A percentile compares a stretch with the other conserved stretches of the same genome.
phyloP scores from a whole-genome alignment of 64 coral and sea anemone species.

The Acropora yongei region DNA sequence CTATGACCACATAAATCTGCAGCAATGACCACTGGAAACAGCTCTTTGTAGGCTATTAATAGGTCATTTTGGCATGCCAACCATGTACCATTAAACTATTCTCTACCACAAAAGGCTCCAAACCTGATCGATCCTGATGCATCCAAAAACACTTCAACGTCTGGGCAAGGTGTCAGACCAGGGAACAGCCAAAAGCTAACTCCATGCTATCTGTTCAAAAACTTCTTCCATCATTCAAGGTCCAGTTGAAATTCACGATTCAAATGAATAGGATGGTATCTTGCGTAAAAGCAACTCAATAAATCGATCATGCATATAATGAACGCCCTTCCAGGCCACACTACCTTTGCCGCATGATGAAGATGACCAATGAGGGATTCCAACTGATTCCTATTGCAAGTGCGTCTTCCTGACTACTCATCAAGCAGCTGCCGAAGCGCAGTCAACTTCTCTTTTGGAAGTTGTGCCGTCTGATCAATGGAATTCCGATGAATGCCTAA shows the following conservation, averaged over 20 bases:
- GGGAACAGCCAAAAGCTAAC: slow-evolving; percentile 30
- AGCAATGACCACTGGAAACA: slow-evolving; percentile 18
- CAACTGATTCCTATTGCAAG: no score
- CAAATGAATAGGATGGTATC: no score
- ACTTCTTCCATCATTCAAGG: neutral
- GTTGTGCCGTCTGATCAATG: neutral
- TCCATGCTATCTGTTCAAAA: neutral
- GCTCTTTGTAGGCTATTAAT: slow-evolving; percentile 54
- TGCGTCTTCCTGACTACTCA: neutral
- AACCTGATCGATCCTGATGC: slow-evolving; percentile 1
- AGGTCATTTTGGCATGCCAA: neutral
- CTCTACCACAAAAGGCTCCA: slow-evolving; percentile 6
- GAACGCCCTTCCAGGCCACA: neutral
- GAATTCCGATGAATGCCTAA: slow-evolving; percentile 30
- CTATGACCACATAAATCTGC: neutral
- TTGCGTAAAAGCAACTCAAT: no score
- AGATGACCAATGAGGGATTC: slow-evolving; percentile 27
- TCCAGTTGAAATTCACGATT: neutral
- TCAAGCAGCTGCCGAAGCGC: neutral
- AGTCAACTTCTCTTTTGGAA: slow-evolving; percentile 23
- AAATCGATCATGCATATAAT: neutral
- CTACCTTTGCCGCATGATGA: slow-evolving; percentile 10
- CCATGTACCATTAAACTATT: slow-evolving; percentile 31
- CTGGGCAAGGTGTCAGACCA: neutral
- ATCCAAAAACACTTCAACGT: neutral